Evolutionary conservation across 2,888 invertebrate genomes (phyloP).

Genomic region (Ophonus ardosiacus): DNA sequence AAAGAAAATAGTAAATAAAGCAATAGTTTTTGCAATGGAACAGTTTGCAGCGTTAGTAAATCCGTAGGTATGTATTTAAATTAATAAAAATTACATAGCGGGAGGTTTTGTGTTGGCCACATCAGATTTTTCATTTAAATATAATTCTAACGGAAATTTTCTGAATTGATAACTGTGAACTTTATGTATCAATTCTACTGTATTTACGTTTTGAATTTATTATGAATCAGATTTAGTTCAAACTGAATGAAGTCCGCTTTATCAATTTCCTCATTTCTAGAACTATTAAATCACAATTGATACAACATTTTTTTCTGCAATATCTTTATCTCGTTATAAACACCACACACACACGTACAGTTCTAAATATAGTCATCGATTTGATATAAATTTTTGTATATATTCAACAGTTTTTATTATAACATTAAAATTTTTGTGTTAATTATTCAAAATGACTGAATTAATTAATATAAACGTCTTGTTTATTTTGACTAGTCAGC

Average conservation of each 20-base stretch:
- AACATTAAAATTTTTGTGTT: conserved; percentile 5
- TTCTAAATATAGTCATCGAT: conserved; percentile 4
- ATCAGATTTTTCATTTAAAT: no score
- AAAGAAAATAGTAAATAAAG: no score
- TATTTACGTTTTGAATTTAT: background rate
- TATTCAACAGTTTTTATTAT: no score
- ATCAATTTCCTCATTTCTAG: background rate
- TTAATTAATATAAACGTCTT: conserved; percentile 13
- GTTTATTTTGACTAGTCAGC: conserved; percentile 24
- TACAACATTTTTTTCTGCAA: background rate
- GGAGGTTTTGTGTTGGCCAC: no score
- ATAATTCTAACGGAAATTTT: background rate
- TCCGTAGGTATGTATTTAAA: no score
- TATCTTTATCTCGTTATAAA: background rate
- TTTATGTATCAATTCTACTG: background rate
- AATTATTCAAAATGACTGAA: background rate
- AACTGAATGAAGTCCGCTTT: background rate
- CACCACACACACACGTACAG: background rate
- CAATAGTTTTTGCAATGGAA: no score
- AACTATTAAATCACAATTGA: background rate
- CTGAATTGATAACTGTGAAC: background rate
- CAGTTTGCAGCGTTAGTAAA: no score
- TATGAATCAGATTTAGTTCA: background rate
- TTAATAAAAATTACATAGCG: no score
- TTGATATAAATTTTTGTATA: conserved; percentile 1